These are phyloP conservation scores for Melitaea cinxia DNA, from an alignment of 1,140 invertebrate species.

Conservation along the genomic window DNA sequence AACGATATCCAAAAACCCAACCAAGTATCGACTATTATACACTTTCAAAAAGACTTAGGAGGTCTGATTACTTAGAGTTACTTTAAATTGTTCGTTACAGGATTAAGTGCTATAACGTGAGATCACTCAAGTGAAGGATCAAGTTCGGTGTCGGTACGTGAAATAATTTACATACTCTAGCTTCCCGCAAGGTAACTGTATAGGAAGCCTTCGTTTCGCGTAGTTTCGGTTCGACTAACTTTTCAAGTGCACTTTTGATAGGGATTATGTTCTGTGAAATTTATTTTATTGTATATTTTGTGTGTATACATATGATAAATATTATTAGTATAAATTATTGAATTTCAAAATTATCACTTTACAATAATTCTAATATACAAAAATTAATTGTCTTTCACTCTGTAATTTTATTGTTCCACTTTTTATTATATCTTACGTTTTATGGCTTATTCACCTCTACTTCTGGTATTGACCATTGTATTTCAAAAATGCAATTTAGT, in stretches of 20 bases:
- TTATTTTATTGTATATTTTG: not conserved
- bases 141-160: not conserved
- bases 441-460: no score
- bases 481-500: no score
- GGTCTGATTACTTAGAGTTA: not conserved
- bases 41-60: not conserved
- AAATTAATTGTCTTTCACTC: no score
- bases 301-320: no score
- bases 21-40: not conserved
- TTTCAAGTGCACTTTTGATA: conserved; percentile 1
- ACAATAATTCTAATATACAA: no score
- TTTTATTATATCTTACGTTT: no score
- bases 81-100: not conserved
- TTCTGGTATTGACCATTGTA: no score
- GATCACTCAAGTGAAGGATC: conserved; percentile 2
- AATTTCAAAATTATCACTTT: no score
- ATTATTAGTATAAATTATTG: no score
- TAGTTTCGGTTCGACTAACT: not conserved
- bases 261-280: not conserved
- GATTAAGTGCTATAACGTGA: not conserved
- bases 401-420: no score
- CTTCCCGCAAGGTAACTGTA: conserved; percentile 1
- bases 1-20: no score
- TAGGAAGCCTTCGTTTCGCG: not conserved
- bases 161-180: conserved; percentile 8